Percentiles rank a stretch among this genome's conserved stretches.
phyloP scores from a whole-genome alignment of 2,113 vertebrate genomes.

The Gymnobelideus leadbeateri region DNA sequence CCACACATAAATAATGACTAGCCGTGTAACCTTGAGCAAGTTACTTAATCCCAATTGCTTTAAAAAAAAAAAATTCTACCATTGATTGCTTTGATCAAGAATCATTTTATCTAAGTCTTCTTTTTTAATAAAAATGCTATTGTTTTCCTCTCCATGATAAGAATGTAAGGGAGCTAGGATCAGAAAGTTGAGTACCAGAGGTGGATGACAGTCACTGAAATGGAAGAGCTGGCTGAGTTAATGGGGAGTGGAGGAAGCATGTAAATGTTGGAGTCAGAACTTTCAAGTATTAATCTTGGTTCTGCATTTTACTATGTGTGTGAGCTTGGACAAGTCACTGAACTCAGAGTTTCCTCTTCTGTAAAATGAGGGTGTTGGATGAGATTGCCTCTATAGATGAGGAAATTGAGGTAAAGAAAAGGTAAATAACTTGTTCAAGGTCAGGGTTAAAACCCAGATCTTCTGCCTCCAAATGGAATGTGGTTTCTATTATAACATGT shows the following conservation, averaged over 20 bases:
- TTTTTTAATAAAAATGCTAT: background rate
- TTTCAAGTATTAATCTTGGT: background rate
- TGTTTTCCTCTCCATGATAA: background rate
- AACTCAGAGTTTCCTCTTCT: background rate
- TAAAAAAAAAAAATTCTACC: background rate
- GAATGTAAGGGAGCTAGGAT: background rate
- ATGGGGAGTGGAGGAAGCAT: background rate
- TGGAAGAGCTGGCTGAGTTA: background rate
- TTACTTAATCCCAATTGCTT: too few species aligned
- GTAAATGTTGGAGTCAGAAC: background rate
- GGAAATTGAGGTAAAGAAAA: background rate
- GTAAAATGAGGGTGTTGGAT: constrained; percentile 11
- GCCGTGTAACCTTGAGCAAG: too few species aligned
- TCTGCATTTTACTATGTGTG: background rate
- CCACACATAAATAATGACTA: too few species aligned
- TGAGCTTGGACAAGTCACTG: background rate
- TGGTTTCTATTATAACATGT: background rate
- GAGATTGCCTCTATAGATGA: background rate
- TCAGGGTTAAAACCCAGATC: too few species aligned
- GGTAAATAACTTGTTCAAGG: background rate
- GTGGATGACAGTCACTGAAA: background rate
- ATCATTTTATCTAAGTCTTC: background rate
- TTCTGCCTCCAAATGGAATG: background rate
- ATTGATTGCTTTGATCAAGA: background rate
- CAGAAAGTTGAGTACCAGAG: background rate